phyloP scores from a whole-genome alignment of 1,140 invertebrate genomes.

The Zaprionus taronus region DNA sequence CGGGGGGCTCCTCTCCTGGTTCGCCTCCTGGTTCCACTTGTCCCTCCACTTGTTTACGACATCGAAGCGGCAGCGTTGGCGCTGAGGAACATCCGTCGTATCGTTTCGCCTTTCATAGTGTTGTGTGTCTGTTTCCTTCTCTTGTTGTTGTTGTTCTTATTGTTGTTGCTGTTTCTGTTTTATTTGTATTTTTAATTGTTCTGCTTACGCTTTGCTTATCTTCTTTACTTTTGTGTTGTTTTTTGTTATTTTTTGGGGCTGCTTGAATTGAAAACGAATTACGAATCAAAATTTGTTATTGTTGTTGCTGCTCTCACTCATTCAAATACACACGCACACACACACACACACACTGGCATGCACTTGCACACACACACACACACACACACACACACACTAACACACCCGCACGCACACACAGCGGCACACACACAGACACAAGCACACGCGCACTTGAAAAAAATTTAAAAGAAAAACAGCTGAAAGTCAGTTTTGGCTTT shows the following conservation, averaged over 20 bases:
- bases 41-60: slow-evolving; percentile 52
- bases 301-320: neutral
- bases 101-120: slow-evolving; percentile 67
- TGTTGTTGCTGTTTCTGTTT: slow-evolving; percentile 26
- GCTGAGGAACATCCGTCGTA: slow-evolving; percentile 52
- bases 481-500: slow-evolving; percentile 36
- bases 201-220: slow-evolving; percentile 21
- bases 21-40: slow-evolving; percentile 6
- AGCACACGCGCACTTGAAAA: slow-evolving; percentile 67
- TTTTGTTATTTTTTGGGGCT: slow-evolving; percentile 15
- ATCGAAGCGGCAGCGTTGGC: slow-evolving; percentile 39
- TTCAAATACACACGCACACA: slow-evolving; percentile 2
- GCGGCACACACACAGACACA: slow-evolving; percentile 19
- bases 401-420: slow-evolving; percentile 8
- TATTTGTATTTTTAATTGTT: slow-evolving; percentile 34
- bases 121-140: neutral
- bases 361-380: slow-evolving; percentile 12
- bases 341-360: neutral
- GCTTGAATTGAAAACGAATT: slow-evolving; percentile 30
- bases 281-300: slow-evolving; percentile 1
- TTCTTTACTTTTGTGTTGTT: slow-evolving; percentile 22
- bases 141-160: slow-evolving; percentile 8
- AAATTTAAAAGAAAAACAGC: slow-evolving; percentile 54
- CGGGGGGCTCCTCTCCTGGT: neutral
- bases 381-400: slow-evolving; percentile 4